phyloP scores from a whole-genome alignment of 1,140 invertebrate species.

The Drosophila ficusphila region DNA sequence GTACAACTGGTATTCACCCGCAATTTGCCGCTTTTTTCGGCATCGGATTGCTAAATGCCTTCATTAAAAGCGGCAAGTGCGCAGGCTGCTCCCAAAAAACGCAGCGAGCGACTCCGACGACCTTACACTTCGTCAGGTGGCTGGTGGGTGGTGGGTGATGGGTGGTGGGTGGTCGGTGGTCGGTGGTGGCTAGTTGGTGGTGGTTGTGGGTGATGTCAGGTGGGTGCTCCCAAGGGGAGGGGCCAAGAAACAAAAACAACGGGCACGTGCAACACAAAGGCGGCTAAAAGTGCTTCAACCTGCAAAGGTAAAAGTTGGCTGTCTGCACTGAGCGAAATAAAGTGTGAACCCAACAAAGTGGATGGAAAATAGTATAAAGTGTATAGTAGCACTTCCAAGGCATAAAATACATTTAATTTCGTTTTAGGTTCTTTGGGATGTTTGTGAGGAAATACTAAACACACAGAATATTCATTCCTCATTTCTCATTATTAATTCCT shows the following conservation, averaged over 20 bases:
- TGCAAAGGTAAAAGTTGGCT: slow-evolving; percentile 6
- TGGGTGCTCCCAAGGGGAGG: not conserved
- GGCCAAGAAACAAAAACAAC: slow-evolving; percentile 27
- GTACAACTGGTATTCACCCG: slow-evolving; percentile 27
- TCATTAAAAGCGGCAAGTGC: slow-evolving; percentile 53
- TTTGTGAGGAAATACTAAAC: no score
- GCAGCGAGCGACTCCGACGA: slow-evolving; percentile 19
- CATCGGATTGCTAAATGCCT: slow-evolving; percentile 52
- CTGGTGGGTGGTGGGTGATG: not conserved
- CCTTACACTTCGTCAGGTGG: slow-evolving; percentile 4
- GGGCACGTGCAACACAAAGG: slow-evolving; percentile 31
- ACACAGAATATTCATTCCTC: no score
- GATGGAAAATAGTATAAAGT: no score
- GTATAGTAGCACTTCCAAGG: no score
- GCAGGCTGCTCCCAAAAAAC: slow-evolving; percentile 28
- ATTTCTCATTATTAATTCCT: no score
- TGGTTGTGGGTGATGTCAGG: not conserved
- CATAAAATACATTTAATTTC: no score
- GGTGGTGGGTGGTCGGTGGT: not conserved
- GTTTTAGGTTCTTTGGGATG: no score
- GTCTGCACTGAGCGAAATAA: not conserved
- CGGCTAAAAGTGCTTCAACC: slow-evolving; percentile 32
- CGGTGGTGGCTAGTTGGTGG: not conserved
- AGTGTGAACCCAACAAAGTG: no score
- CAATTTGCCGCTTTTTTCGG: slow-evolving; percentile 4